Evolutionary conservation across 2,113 vertebrate species (phyloP), one percentile per base, ranked within the genome.

Genomic region (Turdus rufiventris): DNA sequence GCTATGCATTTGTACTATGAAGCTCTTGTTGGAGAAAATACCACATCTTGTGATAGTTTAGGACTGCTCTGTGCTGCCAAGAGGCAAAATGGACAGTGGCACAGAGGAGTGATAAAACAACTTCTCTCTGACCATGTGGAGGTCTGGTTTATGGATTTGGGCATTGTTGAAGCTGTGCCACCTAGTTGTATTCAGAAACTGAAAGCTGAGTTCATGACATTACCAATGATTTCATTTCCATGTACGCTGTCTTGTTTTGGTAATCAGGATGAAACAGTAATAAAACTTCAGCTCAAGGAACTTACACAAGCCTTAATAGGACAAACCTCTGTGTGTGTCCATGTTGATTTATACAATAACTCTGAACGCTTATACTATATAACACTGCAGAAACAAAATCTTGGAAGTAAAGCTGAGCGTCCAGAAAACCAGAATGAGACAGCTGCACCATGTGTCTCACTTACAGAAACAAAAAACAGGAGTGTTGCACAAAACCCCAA

Each of bases 121-220:
- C 96, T 99, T 21, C 97, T 99, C 16, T 91, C 98, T 43, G 98
- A 98, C 70, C 74, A 85, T 9, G 96, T 99, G 28, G 97, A 97
- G 97, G 97, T 99, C 80, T 98, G 98, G 96, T 98, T 99, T 93
- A 97, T 99, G 95, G 99, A 99, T 97, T 99, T 98, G 43, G 99
- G 99, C 50, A 98, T 91, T 96, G 97, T 43, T 80, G 99, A 99
- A 95, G 94, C 95, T 63, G 97, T 99, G 54, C 97, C 97, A 78
- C 97, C 98, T 33, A 92, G 96, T 60, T 95, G 97, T 4, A 43
- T 99, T 93, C 96, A 96, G 85, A 98, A 98, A 85, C 97, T 99
- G 71, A 98, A 98, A 23, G 91, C 86, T 42, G 97, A 98, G 88
- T 98, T 99, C 82, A 97, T 97, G 93, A 97, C 80, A 19, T 68